Percentiles rank a stretch among this genome's conserved stretches.
These are phyloP conservation scores for Microtus oregoni DNA, from an alignment of 2,113 vertebrate species.

Conservation along the genomic window DNA sequence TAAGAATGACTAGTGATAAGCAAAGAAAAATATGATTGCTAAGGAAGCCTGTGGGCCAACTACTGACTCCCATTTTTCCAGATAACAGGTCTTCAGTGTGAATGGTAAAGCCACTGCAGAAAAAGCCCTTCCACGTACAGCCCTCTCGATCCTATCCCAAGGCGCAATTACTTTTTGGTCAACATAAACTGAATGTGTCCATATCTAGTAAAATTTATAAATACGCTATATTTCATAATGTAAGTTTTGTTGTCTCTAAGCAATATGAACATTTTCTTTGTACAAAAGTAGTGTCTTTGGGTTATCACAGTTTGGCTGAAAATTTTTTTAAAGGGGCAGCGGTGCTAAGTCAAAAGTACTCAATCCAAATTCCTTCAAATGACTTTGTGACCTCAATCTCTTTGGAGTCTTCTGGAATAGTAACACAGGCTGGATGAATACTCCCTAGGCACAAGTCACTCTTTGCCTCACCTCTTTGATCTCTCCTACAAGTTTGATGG, in stretches of 20 bases:
- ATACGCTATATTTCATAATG: conserved; percentile 7
- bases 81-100: background rate
- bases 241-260: conserved; percentile 20
- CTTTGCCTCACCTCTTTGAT: conserved; percentile 89
- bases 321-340: background rate
- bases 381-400: background rate
- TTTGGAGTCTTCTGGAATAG: background rate
- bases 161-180: background rate
- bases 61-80: background rate
- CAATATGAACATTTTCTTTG: background rate
- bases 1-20: background rate
- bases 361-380: background rate
- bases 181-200: background rate
- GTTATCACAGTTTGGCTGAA: conserved; percentile 11
- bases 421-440: background rate
- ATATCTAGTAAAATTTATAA: conserved; percentile 20
- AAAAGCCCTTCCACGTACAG: background rate
- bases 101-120: background rate
- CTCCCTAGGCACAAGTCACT: background rate
- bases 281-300: conserved; percentile 27
- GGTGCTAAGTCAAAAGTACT: background rate
- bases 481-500: conserved; percentile 90
- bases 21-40: conserved; percentile 10
- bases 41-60: background rate
- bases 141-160: background rate